Base-by-base conservation (phyloP, 2,797 vertebrate species). In the Sciurus vulgaris region DNA sequence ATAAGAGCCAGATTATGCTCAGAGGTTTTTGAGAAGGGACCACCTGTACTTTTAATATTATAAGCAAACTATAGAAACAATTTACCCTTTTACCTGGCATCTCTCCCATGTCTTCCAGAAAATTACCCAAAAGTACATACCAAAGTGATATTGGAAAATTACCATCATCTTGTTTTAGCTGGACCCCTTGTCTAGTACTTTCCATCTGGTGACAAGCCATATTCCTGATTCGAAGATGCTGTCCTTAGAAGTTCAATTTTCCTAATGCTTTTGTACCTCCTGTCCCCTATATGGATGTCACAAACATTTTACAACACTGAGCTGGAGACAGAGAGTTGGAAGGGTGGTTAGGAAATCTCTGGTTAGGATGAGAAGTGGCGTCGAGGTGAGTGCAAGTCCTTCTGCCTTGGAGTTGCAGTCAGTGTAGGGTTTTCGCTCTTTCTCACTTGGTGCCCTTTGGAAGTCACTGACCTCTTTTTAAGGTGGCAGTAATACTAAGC, bases 1-100 rank as follows among this genome's bases (percentile, higher is more conserved):
- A 76, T 28, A 49, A 94, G 69, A 61, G 82, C 79, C 65, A 73
- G 73, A 90, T 82, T 28, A 78, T 90, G 79, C 91, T 33, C 77
- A 95, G 49, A 82, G 44, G 26, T n/a, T 5, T 73, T 74, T 84
- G 28, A 17, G 15, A 90, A 73, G 77, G 47, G 93, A 92, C 63
- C 56, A 88, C 82, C 84, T 85, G 89, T 24, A 67, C 69, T 85
- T 88, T 74, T 67, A 91, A 93, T 22, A 90, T 44, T 30, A 89
- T 13, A 63, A 91, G 59, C n/a, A 79, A 93, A 59, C n/a, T 95
- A 20, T 69, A 54, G 41, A 35, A 78, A 79, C 15, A 93, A 69
- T 30, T 26, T 84, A 74, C 44, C 22, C 20, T 70, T 89, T 90
- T 76, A 96, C 59, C 79, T 90, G 79, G 67, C 59, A 41, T 54